Percentiles rank a stretch among this genome's conserved stretches.
These are phyloP conservation scores for Zaprionus africanus DNA, from an alignment of 1,140 invertebrate genomes.

Conservation along the genomic window DNA sequence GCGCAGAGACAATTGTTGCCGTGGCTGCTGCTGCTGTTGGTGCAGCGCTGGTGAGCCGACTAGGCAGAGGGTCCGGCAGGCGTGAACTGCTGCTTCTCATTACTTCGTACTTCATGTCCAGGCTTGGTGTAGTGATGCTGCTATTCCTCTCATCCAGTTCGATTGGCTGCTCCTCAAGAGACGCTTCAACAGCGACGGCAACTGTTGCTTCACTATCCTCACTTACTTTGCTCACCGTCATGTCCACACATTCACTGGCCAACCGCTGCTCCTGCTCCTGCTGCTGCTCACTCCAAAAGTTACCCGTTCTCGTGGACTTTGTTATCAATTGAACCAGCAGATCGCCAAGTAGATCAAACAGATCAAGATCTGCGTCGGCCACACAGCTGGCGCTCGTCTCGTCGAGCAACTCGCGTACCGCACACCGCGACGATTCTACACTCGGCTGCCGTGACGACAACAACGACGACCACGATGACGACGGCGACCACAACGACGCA, in stretches of 20 bases:
- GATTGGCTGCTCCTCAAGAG: constrained; percentile 40
- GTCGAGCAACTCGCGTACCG: constrained; percentile 56
- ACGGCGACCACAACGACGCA: constrained; percentile 21
- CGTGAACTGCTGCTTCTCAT: constrained; percentile 22
- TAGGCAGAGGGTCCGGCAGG: constrained; percentile 20
- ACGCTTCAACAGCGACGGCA: constrained; percentile 50
- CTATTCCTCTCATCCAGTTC: constrained; percentile 56
- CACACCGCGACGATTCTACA: constrained; percentile 66
- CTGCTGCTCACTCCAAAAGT: constrained; percentile 51
- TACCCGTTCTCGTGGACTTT: constrained; percentile 55
- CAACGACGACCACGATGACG: neutral
- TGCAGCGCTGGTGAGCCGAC: constrained; percentile 28
- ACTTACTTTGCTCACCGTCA: constrained; percentile 70
- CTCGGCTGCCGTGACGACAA: constrained; percentile 45
- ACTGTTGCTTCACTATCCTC: constrained; percentile 67
- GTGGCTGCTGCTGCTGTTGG: constrained; percentile 16
- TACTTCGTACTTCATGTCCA: constrained; percentile 68
- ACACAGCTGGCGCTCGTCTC: constrained; percentile 20
- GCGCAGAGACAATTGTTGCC: constrained; percentile 15
- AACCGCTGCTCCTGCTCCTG: constrained; percentile 15
- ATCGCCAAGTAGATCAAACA: constrained; percentile 60
- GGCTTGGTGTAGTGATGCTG: constrained; percentile 2
- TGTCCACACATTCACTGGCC: constrained; percentile 56
- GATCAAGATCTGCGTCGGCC: constrained; percentile 48
- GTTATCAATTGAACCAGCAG: constrained; percentile 57